These are phyloP conservation scores for Tridacna gigas DNA, from an alignment of 2,888 invertebrate species.

Conservation along the genomic window DNA sequence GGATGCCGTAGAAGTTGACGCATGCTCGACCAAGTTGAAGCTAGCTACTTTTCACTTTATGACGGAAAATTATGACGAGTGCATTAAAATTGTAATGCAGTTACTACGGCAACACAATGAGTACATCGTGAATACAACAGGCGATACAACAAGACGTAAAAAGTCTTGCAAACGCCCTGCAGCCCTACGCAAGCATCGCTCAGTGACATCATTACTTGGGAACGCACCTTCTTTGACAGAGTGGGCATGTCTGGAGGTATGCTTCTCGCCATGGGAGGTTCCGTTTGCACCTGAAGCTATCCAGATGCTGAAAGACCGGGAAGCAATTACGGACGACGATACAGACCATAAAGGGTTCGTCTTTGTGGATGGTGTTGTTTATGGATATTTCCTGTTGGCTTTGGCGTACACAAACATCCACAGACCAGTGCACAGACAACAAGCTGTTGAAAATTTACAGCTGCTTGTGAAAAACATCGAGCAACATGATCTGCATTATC, in stretches of 20 bases:
- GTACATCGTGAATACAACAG: constrained; percentile 63
- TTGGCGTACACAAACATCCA: constrained; percentile 56
- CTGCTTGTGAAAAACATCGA: constrained; percentile 55
- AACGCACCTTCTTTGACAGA: constrained; percentile 60
- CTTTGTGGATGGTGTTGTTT: constrained; percentile 60
- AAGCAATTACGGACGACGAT: constrained; percentile 58
- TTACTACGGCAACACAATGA: constrained; percentile 58
- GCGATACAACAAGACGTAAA: constrained; percentile 55
- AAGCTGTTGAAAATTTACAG: constrained; percentile 58
- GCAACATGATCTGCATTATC: constrained; percentile 54
- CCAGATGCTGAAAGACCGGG: constrained; percentile 62
- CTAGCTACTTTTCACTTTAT: constrained; percentile 61
- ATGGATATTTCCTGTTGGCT: constrained; percentile 58
- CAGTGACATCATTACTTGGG: constrained; percentile 60
- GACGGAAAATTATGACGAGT: constrained; percentile 59
- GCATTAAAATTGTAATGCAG: constrained; percentile 62
- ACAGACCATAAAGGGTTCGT: constrained; percentile 63
- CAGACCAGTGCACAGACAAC: constrained; percentile 61
- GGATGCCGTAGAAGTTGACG: constrained; percentile 52
- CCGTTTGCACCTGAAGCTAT: constrained; percentile 65
- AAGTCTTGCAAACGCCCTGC: constrained; percentile 56
- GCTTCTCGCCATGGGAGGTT: constrained; percentile 61
- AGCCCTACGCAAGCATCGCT: constrained; percentile 55
- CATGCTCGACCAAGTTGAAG: constrained; percentile 58
- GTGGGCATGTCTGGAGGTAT: constrained; percentile 59